Base-by-base conservation (phyloP, 2,113 vertebrate genomes). In the Pristiophorus japonicus region DNA sequence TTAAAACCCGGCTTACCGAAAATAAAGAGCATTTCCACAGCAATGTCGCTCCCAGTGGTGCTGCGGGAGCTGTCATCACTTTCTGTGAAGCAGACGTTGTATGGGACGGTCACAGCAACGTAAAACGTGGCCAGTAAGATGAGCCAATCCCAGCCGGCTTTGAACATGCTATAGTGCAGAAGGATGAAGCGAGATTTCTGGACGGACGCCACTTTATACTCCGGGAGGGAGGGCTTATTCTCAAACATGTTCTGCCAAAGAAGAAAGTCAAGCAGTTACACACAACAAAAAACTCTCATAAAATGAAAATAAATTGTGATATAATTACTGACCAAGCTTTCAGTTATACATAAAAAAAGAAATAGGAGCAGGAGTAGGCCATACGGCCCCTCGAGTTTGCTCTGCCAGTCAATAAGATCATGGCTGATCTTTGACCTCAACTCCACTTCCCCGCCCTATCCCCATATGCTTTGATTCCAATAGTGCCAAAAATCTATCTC, bases 81-180 rank as follows among this genome's bases (percentile, higher is more conserved):
- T 45, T 97, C 97, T 2, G 97, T 98, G 96, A 99, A 99, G 97
- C 99, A 99, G 96, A 99, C 98, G 0, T 99, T 99, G 97, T 99
- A 99, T 73, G 99, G 99, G 94, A 99, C 99, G 0, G 99, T 99
- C 96, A 99, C 96, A 0, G 99, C 99, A 4, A 99, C 98, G 0
- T 99, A 99, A 97, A 99, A 99, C 94, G 99, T 99, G 78, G 99
- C 99, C 87, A 99, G 96, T 30, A 99, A 98, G 96, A 99, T 99
- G 18, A 99, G 96, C 98, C 98, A 99, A 95, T 99, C 99, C 99
- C 99, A 99, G 96, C 99, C 94, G 0, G 99, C 99, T 97, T 99
- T 99, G 97, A 97, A 99, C 97, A 99, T 95, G 97, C 99, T 99
- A 97, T 99, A 99, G 97, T 99, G 99, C 55, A 99, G 98, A 96